Evolutionary conservation across 2,797 vertebrate genomes (phyloP).

Genomic region (Arnoldichthys spilopterus): DNA sequence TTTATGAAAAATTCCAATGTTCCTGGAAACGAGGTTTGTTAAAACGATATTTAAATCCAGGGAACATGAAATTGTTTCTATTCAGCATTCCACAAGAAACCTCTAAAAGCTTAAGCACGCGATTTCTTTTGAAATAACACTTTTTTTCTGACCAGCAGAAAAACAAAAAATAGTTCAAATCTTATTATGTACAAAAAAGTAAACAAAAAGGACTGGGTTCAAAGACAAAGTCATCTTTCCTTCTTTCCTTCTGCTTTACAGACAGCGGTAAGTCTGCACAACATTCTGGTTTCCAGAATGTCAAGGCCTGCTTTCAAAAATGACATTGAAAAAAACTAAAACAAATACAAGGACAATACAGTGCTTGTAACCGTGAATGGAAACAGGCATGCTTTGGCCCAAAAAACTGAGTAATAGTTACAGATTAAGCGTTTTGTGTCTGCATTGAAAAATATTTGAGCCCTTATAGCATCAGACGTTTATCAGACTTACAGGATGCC

Average conservation of each 20-base stretch:
- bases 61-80: slow-evolving; percentile 17
- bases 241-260: slow-evolving; percentile 22
- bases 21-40: no score
- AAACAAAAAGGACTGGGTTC: slow-evolving; percentile 7
- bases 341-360: slow-evolving; percentile 32
- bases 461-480: slow-evolving; percentile 11
- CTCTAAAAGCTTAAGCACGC: slow-evolving; percentile 14
- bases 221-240: slow-evolving; percentile 5
- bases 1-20: no score
- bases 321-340: slow-evolving; percentile 29
- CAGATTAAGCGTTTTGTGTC: slow-evolving; percentile 1
- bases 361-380: slow-evolving; percentile 27
- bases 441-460: background rate
- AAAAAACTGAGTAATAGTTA: slow-evolving; percentile 1
- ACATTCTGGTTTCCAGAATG: slow-evolving; percentile 6
- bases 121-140: slow-evolving; percentile 29
- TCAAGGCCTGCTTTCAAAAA: slow-evolving; percentile 10
- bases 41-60: background rate
- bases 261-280: background rate
- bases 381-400: slow-evolving; percentile 30
- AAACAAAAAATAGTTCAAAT: slow-evolving; percentile 62
- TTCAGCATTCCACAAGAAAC: slow-evolving; percentile 18
- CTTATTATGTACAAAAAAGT: slow-evolving; percentile 46
- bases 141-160: slow-evolving; percentile 63
- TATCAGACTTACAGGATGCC: no score